Percentiles rank a stretch among this genome's conserved stretches.
These are phyloP conservation scores for Tenthredo mesomela DNA, from an alignment of 2,888 invertebrate genomes.

Conservation along the genomic window DNA sequence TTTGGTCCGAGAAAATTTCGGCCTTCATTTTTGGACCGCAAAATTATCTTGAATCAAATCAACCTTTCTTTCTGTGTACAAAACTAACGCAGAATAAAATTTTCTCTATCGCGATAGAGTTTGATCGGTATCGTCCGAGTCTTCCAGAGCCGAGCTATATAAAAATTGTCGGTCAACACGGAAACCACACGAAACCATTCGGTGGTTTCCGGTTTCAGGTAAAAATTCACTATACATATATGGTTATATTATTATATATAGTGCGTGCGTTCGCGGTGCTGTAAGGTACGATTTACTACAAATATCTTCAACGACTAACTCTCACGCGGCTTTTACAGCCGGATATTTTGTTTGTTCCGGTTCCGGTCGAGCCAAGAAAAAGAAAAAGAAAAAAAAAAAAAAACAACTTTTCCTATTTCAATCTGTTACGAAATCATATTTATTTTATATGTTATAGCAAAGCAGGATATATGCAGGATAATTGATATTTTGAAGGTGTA, in stretches of 20 bases:
- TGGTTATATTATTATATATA: not conserved
- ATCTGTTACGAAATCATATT: not conserved
- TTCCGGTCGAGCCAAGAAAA: not conserved
- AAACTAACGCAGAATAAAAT: not conserved
- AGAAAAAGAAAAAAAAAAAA: not conserved
- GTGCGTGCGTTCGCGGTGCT: not conserved
- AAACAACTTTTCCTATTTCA: too few species aligned
- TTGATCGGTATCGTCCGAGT: not conserved
- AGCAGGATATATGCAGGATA: not conserved
- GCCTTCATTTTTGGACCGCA: too few species aligned
- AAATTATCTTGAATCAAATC: too few species aligned
- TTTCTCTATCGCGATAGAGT: not conserved
- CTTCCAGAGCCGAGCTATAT: not conserved
- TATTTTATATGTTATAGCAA: too few species aligned
- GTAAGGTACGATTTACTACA: not conserved
- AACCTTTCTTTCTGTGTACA: too few species aligned
- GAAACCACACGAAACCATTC: constrained; percentile 4
- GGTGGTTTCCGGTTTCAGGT: not conserved
- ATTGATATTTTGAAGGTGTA: not conserved
- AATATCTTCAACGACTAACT: not conserved
- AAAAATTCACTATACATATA: not conserved
- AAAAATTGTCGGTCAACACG: constrained; percentile 18
- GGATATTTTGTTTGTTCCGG: constrained; percentile 15
- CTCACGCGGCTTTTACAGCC: not conserved
- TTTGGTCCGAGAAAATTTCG: too few species aligned